phyloP scores from a whole-genome alignment of 2,888 invertebrate genomes.

The Trissolcus brochymenae region DNA sequence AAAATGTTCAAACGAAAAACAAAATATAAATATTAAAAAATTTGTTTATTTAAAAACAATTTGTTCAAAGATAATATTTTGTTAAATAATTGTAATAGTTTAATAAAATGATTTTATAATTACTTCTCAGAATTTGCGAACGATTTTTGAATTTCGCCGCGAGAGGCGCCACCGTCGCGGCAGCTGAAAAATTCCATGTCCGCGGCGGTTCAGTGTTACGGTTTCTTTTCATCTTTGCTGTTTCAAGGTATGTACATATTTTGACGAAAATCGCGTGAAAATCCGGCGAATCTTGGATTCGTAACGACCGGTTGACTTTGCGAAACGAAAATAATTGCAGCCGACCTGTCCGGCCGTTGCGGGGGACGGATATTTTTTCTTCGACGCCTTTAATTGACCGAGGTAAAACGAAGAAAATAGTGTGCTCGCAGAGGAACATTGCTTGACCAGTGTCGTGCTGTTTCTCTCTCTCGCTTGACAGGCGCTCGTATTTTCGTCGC shows the following conservation, averaged over 20 bases:
- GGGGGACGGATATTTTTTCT: constrained; percentile 1
- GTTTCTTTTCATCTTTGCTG: constrained; percentile 23
- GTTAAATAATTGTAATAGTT: too few relatives aligned
- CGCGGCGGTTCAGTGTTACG: background rate
- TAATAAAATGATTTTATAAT: background rate
- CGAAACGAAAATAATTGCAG: constrained; percentile 1
- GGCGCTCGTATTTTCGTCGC: constrained; percentile 3
- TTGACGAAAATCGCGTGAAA: background rate
- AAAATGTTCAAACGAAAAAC: too few relatives aligned
- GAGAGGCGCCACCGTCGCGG: constrained; percentile 3
- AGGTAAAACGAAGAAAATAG: constrained; percentile 1
- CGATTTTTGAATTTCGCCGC: background rate
- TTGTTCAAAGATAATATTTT: background rate
- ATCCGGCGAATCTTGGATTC: constrained; percentile 11
- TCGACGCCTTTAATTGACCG: background rate
- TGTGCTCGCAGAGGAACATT: constrained; percentile 6
- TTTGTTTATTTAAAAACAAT: background rate
- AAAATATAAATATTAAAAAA: too few relatives aligned
- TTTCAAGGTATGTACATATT: constrained; percentile 31
- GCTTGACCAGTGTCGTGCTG: constrained; percentile 10
- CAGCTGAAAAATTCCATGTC: constrained; percentile 1
- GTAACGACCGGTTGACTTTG: background rate
- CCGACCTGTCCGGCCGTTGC: background rate
- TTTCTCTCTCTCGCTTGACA: constrained; percentile 13
- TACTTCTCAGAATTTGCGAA: background rate